Evolutionary conservation across 2,797 vertebrate genomes (phyloP).

Genomic region (Nannoperca australis): DNA sequence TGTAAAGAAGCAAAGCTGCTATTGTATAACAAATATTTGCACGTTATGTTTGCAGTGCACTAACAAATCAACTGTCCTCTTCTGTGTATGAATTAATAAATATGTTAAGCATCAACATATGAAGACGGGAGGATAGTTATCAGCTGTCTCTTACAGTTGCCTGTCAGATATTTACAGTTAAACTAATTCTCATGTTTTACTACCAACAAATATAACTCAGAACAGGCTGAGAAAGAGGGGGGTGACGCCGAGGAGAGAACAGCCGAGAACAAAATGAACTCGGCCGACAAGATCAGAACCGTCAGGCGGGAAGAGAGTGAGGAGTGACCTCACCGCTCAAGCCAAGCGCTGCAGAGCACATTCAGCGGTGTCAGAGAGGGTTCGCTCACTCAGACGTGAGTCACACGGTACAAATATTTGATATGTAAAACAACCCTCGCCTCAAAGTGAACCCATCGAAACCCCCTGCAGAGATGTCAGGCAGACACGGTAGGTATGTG

Average conservation of each 20-base stretch:
- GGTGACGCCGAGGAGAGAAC: constrained; percentile 33
- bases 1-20: not conserved
- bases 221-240: constrained; percentile 8
- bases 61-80: not conserved
- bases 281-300: constrained; percentile 38
- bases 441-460: not conserved
- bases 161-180: not conserved
- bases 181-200: not conserved
- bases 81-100: not conserved
- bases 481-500: not conserved
- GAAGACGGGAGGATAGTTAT: not conserved
- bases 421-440: constrained; percentile 28
- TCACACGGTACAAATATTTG: constrained; percentile 45
- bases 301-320: constrained; percentile 25
- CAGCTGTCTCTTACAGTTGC: not conserved
- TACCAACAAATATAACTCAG: not conserved
- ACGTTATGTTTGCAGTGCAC: not conserved
- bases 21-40: no score
- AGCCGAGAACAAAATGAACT: constrained; percentile 39
- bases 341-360: constrained; percentile 26
- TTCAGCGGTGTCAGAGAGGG: constrained; percentile 33
- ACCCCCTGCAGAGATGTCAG: not conserved
- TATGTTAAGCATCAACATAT: no score
- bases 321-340: constrained; percentile 50
- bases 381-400: constrained; percentile 33